These are phyloP conservation scores for Pandion haliaetus DNA, from an alignment of 2,113 vertebrate species.

Conservation along the genomic window DNA sequence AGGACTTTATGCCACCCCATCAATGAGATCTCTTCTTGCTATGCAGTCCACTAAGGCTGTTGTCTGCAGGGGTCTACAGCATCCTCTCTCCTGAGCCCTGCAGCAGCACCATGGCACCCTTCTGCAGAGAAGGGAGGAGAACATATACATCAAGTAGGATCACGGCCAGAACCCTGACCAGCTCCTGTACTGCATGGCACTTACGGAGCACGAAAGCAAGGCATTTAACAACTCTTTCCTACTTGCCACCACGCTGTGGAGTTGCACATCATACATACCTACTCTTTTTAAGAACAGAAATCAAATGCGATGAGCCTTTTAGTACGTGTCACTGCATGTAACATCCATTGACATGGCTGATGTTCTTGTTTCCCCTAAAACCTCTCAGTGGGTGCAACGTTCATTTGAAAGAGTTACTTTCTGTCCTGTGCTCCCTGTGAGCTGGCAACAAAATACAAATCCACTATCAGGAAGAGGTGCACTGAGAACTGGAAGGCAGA, in stretches of 20 bases:
- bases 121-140: not conserved
- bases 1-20: not conserved
- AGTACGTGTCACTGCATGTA: fast-evolving
- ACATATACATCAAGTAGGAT: fast-evolving
- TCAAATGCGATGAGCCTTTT: not conserved
- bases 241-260: not conserved
- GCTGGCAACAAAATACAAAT: not conserved
- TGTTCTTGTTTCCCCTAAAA: not conserved
- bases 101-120: not conserved
- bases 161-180: not conserved
- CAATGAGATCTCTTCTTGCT: not conserved
- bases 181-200: not conserved
- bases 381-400: fast-evolving
- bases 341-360: not conserved
- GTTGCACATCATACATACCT: not conserved
- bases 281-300: not conserved
- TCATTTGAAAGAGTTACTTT: not conserved
- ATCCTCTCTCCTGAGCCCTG: not conserved
- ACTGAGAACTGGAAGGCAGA: not conserved
- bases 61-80: not conserved
- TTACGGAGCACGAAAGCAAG: not conserved
- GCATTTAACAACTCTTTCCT: not conserved
- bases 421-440: not conserved
- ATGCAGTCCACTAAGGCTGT: not conserved
- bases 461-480: not conserved